Base-by-base conservation (phyloP, 1,140 invertebrate genomes). In the Planococcus citri region DNA sequence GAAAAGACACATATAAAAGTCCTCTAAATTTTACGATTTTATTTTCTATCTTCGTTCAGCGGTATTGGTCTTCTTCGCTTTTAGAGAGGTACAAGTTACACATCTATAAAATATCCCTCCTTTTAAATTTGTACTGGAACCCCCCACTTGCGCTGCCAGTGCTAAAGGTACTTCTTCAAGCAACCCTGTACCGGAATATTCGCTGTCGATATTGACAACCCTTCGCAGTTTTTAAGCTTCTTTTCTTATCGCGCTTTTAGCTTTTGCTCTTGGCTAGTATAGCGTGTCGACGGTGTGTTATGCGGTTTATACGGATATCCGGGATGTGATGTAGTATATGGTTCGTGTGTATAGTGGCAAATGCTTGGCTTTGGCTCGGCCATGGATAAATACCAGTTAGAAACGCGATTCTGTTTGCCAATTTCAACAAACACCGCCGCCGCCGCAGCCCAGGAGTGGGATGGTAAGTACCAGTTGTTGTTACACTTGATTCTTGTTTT, bases 111-210 rank as follows among this genome's bases (percentile, higher is more conserved):
- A 64, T 64, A 64, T 64, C 60, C 60, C 60, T 64, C 60, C 60
- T 64, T 64, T 64, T 64, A 64, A 64, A 64, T 64, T 64, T 64
- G 60, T 64, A 64, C 60, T 64, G 60, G 60, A 64, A 64, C 60
- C 60, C 60, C 60, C 60, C 60, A 64, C 21, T 27, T 20, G 60
- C n/a, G n/a, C 25, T 27, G 60, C 22, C 60, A 24, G 25, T 25
- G 21, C 60, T 64, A 27, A 64, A 64, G 60, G 60, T 64, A 64
- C 60, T 24, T 64, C 60, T 64, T 64, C 60, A 64, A 64, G 60
- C 60, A 64, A 64, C 60, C 60, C 60, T 64, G 60, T 25, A 64
- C 60, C 60, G 25, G 60, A 64, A 64, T 64, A 64, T 64, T 64
- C 60, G 60, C 60, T 64, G 60, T 64, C 60, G 60, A 64, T 64